These are phyloP conservation scores for Sipha maydis DNA, from an alignment of 2,888 invertebrate genomes.

Conservation along the genomic window DNA sequence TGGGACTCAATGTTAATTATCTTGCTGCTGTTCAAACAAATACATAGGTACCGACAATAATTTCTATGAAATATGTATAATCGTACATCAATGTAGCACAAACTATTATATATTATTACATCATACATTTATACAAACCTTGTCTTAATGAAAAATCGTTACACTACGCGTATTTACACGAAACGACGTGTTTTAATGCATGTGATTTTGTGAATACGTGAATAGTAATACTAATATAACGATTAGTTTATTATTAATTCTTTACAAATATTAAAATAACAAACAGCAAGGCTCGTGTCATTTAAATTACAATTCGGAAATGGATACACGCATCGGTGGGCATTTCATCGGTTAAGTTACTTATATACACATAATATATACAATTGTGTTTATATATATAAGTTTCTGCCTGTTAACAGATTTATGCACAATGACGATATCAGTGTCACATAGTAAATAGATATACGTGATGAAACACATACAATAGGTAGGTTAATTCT, in stretches of 20 bases:
- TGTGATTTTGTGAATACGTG: not conserved
- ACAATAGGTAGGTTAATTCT: not conserved
- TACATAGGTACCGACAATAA: not conserved
- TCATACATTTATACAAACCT: no score
- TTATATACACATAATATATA: not conserved
- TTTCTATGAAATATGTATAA: no score
- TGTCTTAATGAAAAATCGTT: not conserved
- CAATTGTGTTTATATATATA: not conserved
- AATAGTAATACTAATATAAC: not conserved
- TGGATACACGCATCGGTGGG: not conserved
- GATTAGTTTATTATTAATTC: not conserved
- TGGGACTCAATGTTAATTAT: slow-evolving; percentile 8
- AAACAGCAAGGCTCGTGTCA: not conserved
- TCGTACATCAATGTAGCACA: no score
- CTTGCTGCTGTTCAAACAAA: not conserved
- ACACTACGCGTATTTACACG: not conserved
- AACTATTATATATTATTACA: no score
- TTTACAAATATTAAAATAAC: not conserved
- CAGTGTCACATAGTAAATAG: not conserved
- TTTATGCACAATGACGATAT: not conserved
- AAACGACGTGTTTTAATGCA: not conserved
- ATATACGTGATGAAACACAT: not conserved
- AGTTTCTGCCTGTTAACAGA: not conserved
- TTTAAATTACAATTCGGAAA: not conserved
- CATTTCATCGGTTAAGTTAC: not conserved